These are phyloP conservation scores for Arctopsyche grandis DNA, from an alignment of 1,140 invertebrate genomes.

Conservation along the genomic window DNA sequence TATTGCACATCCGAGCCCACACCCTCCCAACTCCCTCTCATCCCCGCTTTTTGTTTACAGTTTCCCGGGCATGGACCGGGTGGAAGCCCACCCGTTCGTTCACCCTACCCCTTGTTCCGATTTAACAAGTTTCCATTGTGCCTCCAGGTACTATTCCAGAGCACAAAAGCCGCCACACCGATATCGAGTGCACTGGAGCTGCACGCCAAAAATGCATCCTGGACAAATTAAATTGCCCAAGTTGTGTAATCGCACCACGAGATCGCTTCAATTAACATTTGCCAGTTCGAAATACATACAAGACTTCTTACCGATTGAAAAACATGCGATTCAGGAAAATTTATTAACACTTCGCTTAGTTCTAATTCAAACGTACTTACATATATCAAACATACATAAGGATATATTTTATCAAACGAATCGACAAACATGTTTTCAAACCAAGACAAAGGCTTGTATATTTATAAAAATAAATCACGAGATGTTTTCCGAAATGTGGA, in stretches of 20 bases:
- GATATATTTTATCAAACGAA: too few relatives aligned
- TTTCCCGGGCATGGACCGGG: background rate
- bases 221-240: background rate
- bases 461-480: too few relatives aligned
- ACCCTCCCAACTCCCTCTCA: background rate
- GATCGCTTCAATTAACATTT: background rate
- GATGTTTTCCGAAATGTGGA: too few relatives aligned
- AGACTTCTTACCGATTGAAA: background rate
- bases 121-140: slow-evolving; percentile 21
- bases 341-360: too few relatives aligned
- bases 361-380: too few relatives aligned
- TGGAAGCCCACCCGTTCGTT: background rate
- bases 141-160: background rate
- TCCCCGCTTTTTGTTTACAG: background rate
- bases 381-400: too few relatives aligned
- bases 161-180: background rate
- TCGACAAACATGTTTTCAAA: too few relatives aligned
- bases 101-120: slow-evolving; percentile 1
- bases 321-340: too few relatives aligned
- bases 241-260: background rate
- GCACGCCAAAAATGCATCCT: background rate
- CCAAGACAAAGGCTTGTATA: too few relatives aligned
- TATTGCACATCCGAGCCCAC: background rate
- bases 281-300: background rate
- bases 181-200: background rate